Evolutionary conservation across 2,888 invertebrate species (phyloP), one percentile per base, ranked within the genome.

Genomic region (Dysmachus trigonus): DNA sequence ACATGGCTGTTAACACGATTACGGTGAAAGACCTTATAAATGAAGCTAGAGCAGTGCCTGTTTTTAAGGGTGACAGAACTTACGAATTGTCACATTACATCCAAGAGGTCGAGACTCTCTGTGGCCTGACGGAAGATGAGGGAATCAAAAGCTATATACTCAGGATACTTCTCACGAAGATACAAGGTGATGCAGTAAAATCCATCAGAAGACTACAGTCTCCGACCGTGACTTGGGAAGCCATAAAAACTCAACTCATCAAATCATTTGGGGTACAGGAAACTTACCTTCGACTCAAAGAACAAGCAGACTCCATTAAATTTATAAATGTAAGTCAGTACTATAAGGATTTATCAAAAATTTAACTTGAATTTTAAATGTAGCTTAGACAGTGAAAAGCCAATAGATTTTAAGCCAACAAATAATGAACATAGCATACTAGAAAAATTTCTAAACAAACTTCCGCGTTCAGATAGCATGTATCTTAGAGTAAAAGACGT

Each of bases 391-490:
- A 13, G 27, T 13, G 47, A 51, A n/a, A 8, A 6, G 22, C 71
- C 35, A 18, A 10, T 30, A 2, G 85, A 85, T 27, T 85, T 73
- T 53, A 74, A 53, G 13, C 7, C 76, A 22, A 35, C 4, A 33
- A 85, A 85, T 76, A 85, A 76, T 76, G 85, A 76, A 85, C 10
- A 22, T 22, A 72, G 72, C 47, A 85, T 85, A 31, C 22, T 73
- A 41, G 73, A 73, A 73, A 84, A 84, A 47, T 84, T 84, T 71
- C 35, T 84, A 33, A 27, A 27, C 47, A 84, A 84, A 47, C 31
- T 73, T 30, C 84, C 84, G 13, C 30, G 27, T 22, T 84, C 73
- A 47, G 73, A 84, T 84, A 73, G 18, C 73, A 84, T 84, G 73
- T 77, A 41, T 41, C 27, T 77, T 18, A 74, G 76, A 76, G 76